Percentiles rank a stretch among this genome's conserved stretches.
These are phyloP conservation scores for Achlya flavicornis DNA, from an alignment of 2,888 invertebrate genomes.

Conservation along the genomic window DNA sequence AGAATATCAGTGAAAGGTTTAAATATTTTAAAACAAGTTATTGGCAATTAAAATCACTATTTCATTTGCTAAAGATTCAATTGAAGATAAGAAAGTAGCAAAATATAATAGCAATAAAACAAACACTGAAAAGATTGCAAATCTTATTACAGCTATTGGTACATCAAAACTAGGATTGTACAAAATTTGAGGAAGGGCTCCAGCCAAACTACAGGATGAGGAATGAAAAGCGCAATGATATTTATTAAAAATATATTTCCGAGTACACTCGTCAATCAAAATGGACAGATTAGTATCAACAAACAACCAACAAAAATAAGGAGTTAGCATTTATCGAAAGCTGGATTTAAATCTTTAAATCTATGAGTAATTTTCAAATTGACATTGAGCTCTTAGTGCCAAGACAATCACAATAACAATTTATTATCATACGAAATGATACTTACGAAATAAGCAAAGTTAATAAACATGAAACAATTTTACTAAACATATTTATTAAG, in stretches of 20 bases:
- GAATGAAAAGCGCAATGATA: slow-evolving; percentile 78
- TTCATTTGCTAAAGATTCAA: background rate
- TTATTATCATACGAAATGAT: slow-evolving; percentile 40
- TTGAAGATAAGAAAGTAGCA: slow-evolving; percentile 26
- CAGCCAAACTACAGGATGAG: slow-evolving; percentile 66
- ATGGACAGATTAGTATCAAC: slow-evolving; percentile 75
- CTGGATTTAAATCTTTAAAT: slow-evolving; percentile 72
- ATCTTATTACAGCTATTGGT: slow-evolving; percentile 24
- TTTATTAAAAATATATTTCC: slow-evolving; percentile 80
- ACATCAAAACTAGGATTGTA: slow-evolving; percentile 28
- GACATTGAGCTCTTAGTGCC: slow-evolving; percentile 59
- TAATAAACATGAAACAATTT: slow-evolving; percentile 37
- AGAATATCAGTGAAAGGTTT: background rate
- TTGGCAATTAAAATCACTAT: slow-evolving; percentile 10
- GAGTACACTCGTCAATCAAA: slow-evolving; percentile 71
- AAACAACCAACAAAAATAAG: slow-evolving; percentile 59
- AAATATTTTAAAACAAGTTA: slow-evolving; percentile 17
- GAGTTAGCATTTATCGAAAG: slow-evolving; percentile 58
- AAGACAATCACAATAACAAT: slow-evolving; percentile 43
- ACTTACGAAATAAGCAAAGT: slow-evolving; percentile 42
- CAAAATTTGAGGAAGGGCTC: slow-evolving; percentile 44
- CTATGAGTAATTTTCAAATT: slow-evolving; percentile 51
- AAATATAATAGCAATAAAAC: slow-evolving; percentile 31
- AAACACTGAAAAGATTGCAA: background rate
- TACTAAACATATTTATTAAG: slow-evolving; percentile 30